Conservation (phyloP, 1,140 invertebrate genomes). For the Lepidurus packardi region DNA sequence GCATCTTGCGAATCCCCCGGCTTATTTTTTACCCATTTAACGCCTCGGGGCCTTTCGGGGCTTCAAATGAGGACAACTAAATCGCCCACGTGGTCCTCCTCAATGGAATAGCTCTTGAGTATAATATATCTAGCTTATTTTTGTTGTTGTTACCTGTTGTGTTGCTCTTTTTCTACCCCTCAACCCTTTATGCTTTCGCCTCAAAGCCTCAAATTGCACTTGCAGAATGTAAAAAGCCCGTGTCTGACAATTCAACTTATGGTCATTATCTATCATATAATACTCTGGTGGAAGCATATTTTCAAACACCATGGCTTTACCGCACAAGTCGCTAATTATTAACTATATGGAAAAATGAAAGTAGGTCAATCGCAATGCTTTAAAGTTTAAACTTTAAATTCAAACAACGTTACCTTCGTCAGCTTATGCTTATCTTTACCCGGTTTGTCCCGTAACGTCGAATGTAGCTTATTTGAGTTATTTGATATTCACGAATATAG, state of each 20-base stretch:
- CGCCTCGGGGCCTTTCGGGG: neutral
- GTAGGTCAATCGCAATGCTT: neutral
- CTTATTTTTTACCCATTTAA: neutral
- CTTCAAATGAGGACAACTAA: neutral
- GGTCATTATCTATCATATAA: constrained; percentile 10
- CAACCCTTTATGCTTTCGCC: neutral
- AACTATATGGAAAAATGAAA: neutral
- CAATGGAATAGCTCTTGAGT: neutral
- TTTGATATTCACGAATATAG: too few relatives aligned
- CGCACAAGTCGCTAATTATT: neutral
- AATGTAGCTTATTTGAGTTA: too few relatives aligned
- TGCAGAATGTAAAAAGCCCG: constrained; percentile 6
- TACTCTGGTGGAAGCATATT: neutral
- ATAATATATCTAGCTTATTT: neutral
- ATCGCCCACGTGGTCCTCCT: constrained; percentile 11
- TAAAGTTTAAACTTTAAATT: neutral
- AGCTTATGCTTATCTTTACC: too few relatives aligned
- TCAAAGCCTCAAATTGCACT: neutral
- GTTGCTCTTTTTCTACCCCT: neutral
- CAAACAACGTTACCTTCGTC: too few relatives aligned
- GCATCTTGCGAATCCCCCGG: neutral
- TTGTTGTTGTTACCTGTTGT: neutral
- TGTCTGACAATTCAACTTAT: neutral
- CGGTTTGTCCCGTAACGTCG: too few relatives aligned
- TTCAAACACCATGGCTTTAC: neutral